Evolutionary conservation across 1,140 invertebrate species (phyloP).

Genomic region (Drosophila cardini): DNA sequence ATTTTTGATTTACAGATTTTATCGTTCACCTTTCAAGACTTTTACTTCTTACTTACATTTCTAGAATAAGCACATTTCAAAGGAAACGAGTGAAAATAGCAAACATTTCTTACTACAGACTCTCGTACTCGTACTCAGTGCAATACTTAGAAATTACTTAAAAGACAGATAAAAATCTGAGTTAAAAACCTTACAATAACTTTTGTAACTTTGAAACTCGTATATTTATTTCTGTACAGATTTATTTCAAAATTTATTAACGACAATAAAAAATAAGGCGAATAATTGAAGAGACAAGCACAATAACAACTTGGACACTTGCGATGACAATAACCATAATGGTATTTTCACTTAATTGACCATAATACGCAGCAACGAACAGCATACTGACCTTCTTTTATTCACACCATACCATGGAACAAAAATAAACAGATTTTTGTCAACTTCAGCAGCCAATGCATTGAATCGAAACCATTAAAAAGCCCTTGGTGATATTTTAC

Average conservation of each 20-base stretch:
- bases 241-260: slow-evolving; percentile 18
- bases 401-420: not conserved
- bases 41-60: too few species aligned
- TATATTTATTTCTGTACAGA: not conserved
- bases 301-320: slow-evolving; percentile 26
- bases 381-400: not conserved
- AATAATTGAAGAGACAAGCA: slow-evolving; percentile 14
- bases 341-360: slow-evolving; percentile 82
- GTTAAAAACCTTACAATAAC: too few species aligned
- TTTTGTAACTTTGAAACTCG: not conserved
- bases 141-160: too few species aligned
- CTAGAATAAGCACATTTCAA: too few species aligned
- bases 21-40: too few species aligned
- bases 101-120: too few species aligned
- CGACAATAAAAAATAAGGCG: slow-evolving; percentile 30
- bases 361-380: slow-evolving; percentile 71
- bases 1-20: too few species aligned
- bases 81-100: too few species aligned
- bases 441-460: slow-evolving; percentile 66
- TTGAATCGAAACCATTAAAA: slow-evolving; percentile 66
- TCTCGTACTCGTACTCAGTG: too few species aligned
- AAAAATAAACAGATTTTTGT: slow-evolving; percentile 34
- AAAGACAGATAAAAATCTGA: too few species aligned
- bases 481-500: slow-evolving; percentile 73
- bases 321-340: slow-evolving; percentile 77